Conservation (phyloP, 2,113 vertebrate genomes). For the Eira barbara region DNA sequence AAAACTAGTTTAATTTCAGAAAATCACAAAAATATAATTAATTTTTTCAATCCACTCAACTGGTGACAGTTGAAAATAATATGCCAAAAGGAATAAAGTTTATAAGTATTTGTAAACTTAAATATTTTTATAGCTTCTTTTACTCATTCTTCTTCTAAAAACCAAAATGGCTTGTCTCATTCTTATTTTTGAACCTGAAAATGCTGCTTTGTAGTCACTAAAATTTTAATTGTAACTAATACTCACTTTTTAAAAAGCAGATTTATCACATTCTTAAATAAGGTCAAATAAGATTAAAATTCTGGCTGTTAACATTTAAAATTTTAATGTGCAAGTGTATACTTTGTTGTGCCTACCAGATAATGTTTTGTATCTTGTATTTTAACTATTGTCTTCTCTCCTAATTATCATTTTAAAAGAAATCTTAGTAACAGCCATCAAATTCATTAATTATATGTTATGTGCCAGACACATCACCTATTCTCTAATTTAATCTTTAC, state of each 20-base stretch:
- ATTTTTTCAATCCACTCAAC: not conserved
- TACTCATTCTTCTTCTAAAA: not conserved
- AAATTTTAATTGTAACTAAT: constrained; percentile 19
- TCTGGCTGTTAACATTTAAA: not conserved
- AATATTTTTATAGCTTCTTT: constrained; percentile 1
- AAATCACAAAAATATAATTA: not conserved
- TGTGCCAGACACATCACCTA: not conserved
- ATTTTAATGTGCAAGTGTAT: not conserved
- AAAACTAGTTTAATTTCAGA: not conserved
- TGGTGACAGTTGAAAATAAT: constrained; percentile 26
- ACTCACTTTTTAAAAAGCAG: not conserved
- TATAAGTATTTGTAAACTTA: not conserved
- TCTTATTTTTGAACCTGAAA: constrained; percentile 9
- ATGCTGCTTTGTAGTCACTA: not conserved
- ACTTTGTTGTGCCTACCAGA: not conserved
- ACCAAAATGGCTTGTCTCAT: not conserved
- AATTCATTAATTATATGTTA: not conserved
- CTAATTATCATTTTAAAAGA: not conserved
- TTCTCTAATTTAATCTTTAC: not conserved
- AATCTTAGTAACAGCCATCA: not conserved
- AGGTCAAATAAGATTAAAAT: not conserved
- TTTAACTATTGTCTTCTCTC: not conserved
- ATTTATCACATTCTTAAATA: not conserved
- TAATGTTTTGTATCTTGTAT: not conserved
- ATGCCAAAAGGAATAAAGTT: not conserved